Conservation (phyloP, 2,888 invertebrate genomes). For the Tipula lateralis region DNA sequence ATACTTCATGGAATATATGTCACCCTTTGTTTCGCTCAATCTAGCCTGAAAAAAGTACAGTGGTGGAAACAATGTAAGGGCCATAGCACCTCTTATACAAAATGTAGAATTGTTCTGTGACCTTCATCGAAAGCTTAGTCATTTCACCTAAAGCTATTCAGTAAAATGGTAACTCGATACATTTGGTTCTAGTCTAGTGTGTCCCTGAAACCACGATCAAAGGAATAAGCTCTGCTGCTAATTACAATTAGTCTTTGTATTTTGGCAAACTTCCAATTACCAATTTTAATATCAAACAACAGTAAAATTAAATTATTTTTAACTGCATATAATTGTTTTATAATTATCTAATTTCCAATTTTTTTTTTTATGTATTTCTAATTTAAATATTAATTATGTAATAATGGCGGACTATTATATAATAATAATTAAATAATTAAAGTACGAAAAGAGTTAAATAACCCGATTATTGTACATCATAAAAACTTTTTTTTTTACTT, state of each 20-base stretch:
- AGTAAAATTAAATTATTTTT: background rate
- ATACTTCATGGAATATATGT: too few species aligned
- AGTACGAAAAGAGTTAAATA: background rate
- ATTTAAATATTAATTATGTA: conserved; percentile 11
- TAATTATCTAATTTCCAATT: background rate
- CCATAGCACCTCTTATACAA: too few species aligned
- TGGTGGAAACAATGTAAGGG: too few species aligned
- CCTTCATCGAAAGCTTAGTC: too few species aligned
- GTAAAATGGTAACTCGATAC: too few species aligned
- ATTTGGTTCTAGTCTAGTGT: too few species aligned
- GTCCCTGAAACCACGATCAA: too few species aligned
- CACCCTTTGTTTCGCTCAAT: too few species aligned
- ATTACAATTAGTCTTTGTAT: background rate
- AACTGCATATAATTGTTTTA: background rate
- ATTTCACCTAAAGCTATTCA: too few species aligned
- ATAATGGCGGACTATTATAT: background rate
- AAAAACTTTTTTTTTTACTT: background rate
- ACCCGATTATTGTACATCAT: background rate
- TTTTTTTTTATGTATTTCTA: conserved; percentile 2
- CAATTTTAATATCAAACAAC: background rate
- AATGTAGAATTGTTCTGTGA: too few species aligned
- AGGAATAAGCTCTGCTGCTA: too few species aligned
- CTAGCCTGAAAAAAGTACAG: too few species aligned
- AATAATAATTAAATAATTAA: background rate
- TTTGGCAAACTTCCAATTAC: background rate